Base-by-base conservation (phyloP, 2,888 invertebrate species). In the Trichacis sp. region DNA sequence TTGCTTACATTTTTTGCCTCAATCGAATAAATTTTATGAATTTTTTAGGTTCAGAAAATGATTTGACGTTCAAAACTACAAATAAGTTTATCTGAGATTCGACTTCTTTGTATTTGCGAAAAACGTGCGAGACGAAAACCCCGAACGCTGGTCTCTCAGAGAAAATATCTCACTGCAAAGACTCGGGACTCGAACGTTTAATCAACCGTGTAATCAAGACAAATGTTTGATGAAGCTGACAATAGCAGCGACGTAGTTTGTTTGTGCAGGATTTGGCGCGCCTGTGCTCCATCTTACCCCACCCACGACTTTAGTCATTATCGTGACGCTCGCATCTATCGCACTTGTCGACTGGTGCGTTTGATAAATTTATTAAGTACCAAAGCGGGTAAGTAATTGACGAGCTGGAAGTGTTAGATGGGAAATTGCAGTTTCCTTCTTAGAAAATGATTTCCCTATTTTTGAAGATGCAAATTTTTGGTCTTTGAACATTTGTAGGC, bases 141-240 rank as follows among this genome's bases (percentile, higher is more conserved):
- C 24, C 24, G 8, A 8, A 24, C 24, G 24, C 24, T 5, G 4
- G 24, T 24, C 24, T 24, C 24, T 36, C 36, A 3, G 9, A 36
- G 36, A 40, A 40, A 40, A 40, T 40, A 40, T 40, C 15, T 5
- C 1, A 2, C 1, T 14, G 4, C 40, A 5, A 15, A 15, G 15
- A 58, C 58, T 58, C 74, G 69, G 62, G 68, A 24, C 24, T 24
- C 74, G 64, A 72, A 72, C 74, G 80, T 77, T 81, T 80, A 81
- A 83, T 82, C 81, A 82, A 77, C 73, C 81, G 76, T 80, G 80
- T 74, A 75, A 77, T 78, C 73, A 78, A 80, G 81, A 80, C 81
- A 83, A 83, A 83, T 83, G 80, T 83, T 83, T 83, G 82, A 81
- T 80, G 77, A 78, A 77, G 72, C 77, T 73, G 74, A 67, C 69